Base-by-base conservation (phyloP, 2,888 invertebrate species). In the Hecatera dysodea region DNA sequence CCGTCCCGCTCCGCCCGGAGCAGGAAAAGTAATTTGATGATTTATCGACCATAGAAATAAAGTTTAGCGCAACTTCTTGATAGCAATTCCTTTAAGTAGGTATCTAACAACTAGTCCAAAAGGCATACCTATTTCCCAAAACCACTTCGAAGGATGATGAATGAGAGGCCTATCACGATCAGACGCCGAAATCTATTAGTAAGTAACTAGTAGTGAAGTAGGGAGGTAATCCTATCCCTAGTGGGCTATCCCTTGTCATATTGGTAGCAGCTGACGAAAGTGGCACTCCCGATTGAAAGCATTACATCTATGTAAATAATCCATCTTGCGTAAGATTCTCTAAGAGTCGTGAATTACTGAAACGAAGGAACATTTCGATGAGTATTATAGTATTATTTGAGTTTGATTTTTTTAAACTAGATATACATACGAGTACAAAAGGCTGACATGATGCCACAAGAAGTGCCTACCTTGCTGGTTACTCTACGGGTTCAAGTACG, bases 121-220 rank as follows among this genome's bases (percentile, higher is more conserved):
- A 24, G 19, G 9, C 33, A 44, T 4, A 48, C 15, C 8, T 48
- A 36, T 44, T 48, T 27, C 19, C 42, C 33, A 19, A 39, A 64
- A 22, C 36, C 33, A 59, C 15, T 63, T 57, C 22, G 22, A 15
- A 50, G 22, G 22, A 64, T 52, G 52, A 57, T 67, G 11, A 55
- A 78, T 67, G 44, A 56, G 27, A n/a, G 33, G 27, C 19, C 55
- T 29, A 44, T 55, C 71, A 46, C 5, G 46, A 27, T 33, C 67
- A 60, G 53, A 53, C 27, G n/a, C n/a, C 53, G 44, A 60, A 67
- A 72, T 60, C 63, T 53, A 71, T 70, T 56, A 70, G 60, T 50
- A 46, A 72, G 70, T 59, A 64, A 60, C 15, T 60, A 46, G 50
- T 39, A 12, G 12, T 59, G 29, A 55, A 53, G 39, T 57, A 55